Base-by-base conservation (phyloP, 2,797 vertebrate genomes). In the Oreonectes daqikongensis region DNA sequence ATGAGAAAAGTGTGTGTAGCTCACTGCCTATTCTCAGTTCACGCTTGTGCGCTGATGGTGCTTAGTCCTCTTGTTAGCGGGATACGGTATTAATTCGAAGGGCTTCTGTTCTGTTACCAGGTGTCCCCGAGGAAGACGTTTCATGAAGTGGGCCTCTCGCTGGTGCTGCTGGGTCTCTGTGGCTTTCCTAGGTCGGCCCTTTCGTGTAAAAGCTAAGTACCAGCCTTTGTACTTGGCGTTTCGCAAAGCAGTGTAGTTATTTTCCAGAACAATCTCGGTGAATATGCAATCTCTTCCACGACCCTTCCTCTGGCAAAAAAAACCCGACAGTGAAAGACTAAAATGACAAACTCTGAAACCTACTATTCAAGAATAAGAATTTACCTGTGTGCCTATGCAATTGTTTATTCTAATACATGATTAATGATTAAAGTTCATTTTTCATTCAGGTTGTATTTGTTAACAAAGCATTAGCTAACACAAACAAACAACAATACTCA, bases 161-260 rank as follows among this genome's bases (percentile, higher is more conserved):
- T 99, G 98, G 92, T 99, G 98, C 92, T 99, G 97, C 76, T 95
- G 95, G 59, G 97, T 99, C 91, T 94, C 95, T 79, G 95, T 97
- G 85, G 97, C 98, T 89, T 97, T 99, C 83, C 96, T 93, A 0
- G 98, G 98, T 64, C 95, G 95, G 67, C 98, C 98, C 87, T 96
- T 97, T 85, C 97, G 95, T 5, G 98, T 99, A 91, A 99, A 99
- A 79, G 96, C 98, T 97, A 99, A 99, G 90, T 96, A 99, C 97
- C 98, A 99, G 87, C 95, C 96, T 89, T 97, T 95, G 0, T 98
- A 97, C 89, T 97, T 98, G 90, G 95, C 96, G 1, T 98, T 99
- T 92, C 98, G 96, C 84, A 99, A 92, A 0, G 98, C 98, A 0
- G 98, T 99, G 91, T 99, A 99, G 92, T 99, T 99, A 89, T 99